Conservation (phyloP, 1,140 invertebrate genomes). For the Temnothorax longispinosus region DNA sequence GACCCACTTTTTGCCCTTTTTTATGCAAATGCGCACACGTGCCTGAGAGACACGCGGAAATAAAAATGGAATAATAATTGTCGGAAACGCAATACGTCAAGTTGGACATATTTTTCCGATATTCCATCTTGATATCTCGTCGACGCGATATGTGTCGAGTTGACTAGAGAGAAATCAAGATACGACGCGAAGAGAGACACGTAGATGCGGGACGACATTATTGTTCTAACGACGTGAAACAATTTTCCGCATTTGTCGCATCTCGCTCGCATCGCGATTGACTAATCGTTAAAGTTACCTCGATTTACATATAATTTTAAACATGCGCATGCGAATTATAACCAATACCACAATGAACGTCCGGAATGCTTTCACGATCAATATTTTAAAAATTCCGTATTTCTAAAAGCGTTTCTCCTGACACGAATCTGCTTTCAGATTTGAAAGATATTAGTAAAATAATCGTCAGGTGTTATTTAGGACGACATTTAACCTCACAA, state of each 20-base stretch:
- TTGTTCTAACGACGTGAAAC: background rate
- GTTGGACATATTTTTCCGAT: constrained; percentile 45
- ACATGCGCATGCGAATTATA: constrained; percentile 18
- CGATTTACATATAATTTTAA: background rate
- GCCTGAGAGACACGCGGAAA: constrained; percentile 14
- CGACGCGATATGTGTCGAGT: background rate
- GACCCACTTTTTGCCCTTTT: constrained; percentile 19
- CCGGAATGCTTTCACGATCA: background rate
- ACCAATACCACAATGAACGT: background rate
- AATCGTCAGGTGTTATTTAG: constrained; percentile 16
- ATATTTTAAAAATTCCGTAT: constrained; percentile 38
- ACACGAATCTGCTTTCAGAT: constrained; percentile 48
- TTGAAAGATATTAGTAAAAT: background rate
- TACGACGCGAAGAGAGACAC: background rate
- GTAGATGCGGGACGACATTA: background rate
- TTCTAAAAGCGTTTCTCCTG: constrained; percentile 14
- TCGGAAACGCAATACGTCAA: constrained; percentile 37
- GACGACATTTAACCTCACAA: background rate
- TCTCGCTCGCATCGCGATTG: background rate
- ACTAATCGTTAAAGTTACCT: background rate
- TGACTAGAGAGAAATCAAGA: background rate
- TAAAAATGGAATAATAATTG: constrained; percentile 19
- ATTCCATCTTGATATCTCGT: constrained; percentile 24
- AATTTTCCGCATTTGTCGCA: background rate
- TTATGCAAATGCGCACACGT: constrained; percentile 39